Conservation (phyloP, 2,113 vertebrate genomes). For the Nycticorax nycticorax region DNA sequence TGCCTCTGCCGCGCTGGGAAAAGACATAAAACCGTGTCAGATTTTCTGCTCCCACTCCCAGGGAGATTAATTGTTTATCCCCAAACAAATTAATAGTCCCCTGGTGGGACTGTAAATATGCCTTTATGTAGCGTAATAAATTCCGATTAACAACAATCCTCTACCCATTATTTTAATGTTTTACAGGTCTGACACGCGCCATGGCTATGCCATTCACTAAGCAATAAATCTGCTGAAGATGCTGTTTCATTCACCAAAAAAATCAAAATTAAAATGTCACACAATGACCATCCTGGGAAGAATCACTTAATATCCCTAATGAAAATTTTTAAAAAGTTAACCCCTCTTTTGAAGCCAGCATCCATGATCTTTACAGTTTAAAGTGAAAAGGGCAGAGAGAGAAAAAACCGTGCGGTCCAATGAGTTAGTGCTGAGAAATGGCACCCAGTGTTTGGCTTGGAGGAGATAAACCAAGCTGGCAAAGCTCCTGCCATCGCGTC, state of each 20-base stretch:
- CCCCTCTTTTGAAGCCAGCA: neutral
- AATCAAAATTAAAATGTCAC: neutral
- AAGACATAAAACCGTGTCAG: neutral
- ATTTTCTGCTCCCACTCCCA: constrained; percentile 58
- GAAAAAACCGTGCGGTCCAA: neutral
- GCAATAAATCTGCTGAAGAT: constrained; percentile 26
- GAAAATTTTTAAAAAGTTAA: neutral
- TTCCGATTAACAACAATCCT: constrained; percentile 44
- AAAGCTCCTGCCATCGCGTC: neutral
- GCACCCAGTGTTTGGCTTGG: neutral
- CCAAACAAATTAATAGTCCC: constrained; percentile 62
- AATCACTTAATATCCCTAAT: neutral
- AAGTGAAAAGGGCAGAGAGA: neutral
- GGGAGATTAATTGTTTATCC: constrained; percentile 67
- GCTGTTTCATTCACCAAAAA: neutral
- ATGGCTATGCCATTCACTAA: neutral
- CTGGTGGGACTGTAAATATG: constrained; percentile 64
- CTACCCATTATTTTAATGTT: constrained; percentile 35
- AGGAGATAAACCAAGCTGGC: neutral
- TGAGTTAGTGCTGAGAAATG: neutral
- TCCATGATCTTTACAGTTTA: neutral
- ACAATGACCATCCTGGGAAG: neutral
- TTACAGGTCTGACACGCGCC: constrained; percentile 15
- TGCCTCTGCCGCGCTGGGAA: neutral
- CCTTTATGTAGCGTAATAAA: constrained; percentile 51